A percentile compares a stretch with the other conserved stretches of the same genome.
Evolutionary conservation across 2,888 invertebrate species (phyloP).

Genomic region (Resseliella maxima): DNA sequence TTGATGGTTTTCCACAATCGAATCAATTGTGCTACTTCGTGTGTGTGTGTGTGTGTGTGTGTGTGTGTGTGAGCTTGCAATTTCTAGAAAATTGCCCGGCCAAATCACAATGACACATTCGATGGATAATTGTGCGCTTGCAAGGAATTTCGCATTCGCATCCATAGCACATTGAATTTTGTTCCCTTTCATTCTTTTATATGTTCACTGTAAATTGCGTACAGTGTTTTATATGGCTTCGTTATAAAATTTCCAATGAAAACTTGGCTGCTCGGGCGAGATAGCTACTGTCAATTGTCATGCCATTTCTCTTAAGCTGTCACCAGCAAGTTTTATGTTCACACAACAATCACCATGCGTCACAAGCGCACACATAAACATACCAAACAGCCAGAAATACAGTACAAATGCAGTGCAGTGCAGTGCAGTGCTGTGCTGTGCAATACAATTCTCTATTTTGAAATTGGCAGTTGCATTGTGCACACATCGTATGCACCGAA

Average conservation of each 20-base stretch:
- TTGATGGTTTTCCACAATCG: neutral
- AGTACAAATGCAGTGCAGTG: neutral
- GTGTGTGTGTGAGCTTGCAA: too few relatives aligned
- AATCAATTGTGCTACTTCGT: neutral
- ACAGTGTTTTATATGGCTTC: constrained; percentile 37
- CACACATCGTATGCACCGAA: neutral
- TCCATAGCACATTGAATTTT: neutral
- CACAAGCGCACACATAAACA: neutral
- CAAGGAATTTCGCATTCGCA: neutral
- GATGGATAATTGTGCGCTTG: neutral
- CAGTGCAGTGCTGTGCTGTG: neutral
- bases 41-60: too few relatives aligned
- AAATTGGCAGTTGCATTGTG: constrained; percentile 35
- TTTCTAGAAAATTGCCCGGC: neutral
- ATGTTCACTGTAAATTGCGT: too few relatives aligned
- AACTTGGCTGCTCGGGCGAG: neutral
- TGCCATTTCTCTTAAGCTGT: constrained; percentile 24
- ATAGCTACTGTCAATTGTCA: constrained; percentile 37
- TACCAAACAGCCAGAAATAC: neutral
- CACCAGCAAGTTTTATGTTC: constrained; percentile 41
- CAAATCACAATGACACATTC: neutral
- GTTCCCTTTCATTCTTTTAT: neutral
- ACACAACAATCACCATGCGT: constrained; percentile 46
- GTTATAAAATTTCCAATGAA: neutral
- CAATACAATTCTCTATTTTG: constrained; percentile 19